phyloP scores from a whole-genome alignment of 1,140 invertebrate genomes.

The Agraylea sexmaculata region DNA sequence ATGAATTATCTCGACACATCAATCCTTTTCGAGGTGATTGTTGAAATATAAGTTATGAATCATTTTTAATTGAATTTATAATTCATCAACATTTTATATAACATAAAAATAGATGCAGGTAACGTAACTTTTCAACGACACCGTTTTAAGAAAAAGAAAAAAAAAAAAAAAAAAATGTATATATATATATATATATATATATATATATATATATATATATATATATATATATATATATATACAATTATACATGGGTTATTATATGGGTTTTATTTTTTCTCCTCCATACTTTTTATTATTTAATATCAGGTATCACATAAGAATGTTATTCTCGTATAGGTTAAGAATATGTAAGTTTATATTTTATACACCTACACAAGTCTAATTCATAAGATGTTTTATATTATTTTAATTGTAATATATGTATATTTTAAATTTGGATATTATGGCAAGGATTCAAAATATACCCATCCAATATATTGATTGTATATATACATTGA shows the following conservation, averaged over 20 bases:
- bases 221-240: constrained; percentile 1
- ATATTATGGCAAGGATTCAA: no score
- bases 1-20: not conserved
- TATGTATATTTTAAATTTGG: no score
- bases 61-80: constrained; percentile 4
- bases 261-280: not conserved
- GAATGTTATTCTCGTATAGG: not conserved
- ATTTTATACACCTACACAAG: not conserved
- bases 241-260: not conserved
- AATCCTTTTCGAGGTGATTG: not conserved
- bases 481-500: no score
- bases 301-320: not conserved
- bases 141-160: not conserved
- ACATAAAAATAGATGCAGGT: not conserved
- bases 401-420: not conserved
- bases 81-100: not conserved
- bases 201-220: constrained; percentile 4
- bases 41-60: not conserved
- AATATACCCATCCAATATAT: no score
- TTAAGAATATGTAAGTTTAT: not conserved
- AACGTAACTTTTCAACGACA: not conserved
- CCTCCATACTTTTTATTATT: not conserved
- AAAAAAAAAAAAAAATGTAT: no score
- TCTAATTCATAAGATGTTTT: not conserved
- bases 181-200: not conserved